These are phyloP conservation scores for Trachelipus rathkii DNA, from an alignment of 1,140 invertebrate species.

Conservation along the genomic window DNA sequence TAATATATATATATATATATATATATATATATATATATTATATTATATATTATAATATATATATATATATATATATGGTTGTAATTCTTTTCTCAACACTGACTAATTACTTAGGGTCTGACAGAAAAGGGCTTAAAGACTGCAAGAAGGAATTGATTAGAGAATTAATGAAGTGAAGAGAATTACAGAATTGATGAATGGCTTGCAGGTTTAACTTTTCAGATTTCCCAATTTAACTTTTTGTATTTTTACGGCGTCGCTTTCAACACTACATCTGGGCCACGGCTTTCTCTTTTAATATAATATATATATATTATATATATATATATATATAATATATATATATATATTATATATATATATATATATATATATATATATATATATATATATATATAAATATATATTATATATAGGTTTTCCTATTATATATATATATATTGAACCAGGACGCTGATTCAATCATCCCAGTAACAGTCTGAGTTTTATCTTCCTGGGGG, in stretches of 20 bases:
- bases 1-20: constrained; percentile 4
- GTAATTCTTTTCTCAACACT: not conserved
- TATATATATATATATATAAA: not conserved
- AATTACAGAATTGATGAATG: not conserved
- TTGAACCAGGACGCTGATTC: too few relatives aligned
- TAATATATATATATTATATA: not conserved
- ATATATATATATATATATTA: not conserved
- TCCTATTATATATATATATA: too few relatives aligned
- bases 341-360: not conserved
- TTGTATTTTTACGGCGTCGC: too few relatives aligned
- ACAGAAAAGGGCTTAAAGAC: not conserved
- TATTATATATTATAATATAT: not conserved
- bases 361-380: not conserved
- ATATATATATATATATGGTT: constrained; percentile 4
- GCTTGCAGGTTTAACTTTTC: too few relatives aligned
- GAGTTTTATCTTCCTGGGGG: too few relatives aligned
- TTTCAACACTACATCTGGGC: too few relatives aligned
- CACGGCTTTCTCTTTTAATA: too few relatives aligned
- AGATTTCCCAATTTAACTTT: too few relatives aligned
- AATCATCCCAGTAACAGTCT: too few relatives aligned
- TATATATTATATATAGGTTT: too few relatives aligned
- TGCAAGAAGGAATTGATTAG: not conserved
- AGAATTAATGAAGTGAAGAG: not conserved
- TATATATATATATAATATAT: not conserved
- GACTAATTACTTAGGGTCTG: not conserved